A percentile compares a stretch with the other conserved stretches of the same genome.
Conservation (phyloP, 2,113 vertebrate genomes). For the Odocoileus hemionus region DNA sequence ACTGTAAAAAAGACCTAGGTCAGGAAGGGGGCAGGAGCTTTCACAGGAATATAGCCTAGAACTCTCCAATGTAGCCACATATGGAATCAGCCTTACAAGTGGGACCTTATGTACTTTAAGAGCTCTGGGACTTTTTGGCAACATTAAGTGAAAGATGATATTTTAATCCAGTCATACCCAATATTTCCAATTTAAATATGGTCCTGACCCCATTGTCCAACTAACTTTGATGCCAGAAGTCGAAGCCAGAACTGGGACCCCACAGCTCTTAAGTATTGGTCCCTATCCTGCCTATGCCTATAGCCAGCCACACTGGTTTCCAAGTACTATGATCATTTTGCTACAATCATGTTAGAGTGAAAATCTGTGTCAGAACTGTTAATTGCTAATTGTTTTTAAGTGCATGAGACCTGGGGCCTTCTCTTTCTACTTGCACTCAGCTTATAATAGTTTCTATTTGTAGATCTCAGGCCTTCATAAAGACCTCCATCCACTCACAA, state of each 20-base stretch:
- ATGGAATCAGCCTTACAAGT: conserved; percentile 66
- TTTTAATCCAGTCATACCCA: conserved; percentile 30
- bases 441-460: conserved; percentile 67
- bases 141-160: conserved; percentile 44
- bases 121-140: conserved; percentile 56
- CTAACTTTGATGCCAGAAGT: conserved; percentile 49
- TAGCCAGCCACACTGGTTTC: conserved; percentile 60
- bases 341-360: conserved; percentile 44
- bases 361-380: conserved; percentile 56
- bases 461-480: conserved; percentile 57
- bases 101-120: conserved; percentile 60
- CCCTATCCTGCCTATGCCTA: conserved; percentile 60
- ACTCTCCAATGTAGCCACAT: conserved; percentile 59
- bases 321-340: conserved; percentile 57
- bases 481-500: conserved; percentile 39
- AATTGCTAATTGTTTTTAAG: conserved; percentile 60
- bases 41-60: conserved; percentile 63
- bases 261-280: conserved; percentile 60
- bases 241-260: conserved; percentile 51
- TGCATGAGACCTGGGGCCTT: conserved; percentile 69
- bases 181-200: conserved; percentile 47
- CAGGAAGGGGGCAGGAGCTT: neutral
- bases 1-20: neutral
- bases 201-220: conserved; percentile 11
- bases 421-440: conserved; percentile 63